Conservation (phyloP, 2,797 vertebrate genomes). For the Eremophila alpestris region DNA sequence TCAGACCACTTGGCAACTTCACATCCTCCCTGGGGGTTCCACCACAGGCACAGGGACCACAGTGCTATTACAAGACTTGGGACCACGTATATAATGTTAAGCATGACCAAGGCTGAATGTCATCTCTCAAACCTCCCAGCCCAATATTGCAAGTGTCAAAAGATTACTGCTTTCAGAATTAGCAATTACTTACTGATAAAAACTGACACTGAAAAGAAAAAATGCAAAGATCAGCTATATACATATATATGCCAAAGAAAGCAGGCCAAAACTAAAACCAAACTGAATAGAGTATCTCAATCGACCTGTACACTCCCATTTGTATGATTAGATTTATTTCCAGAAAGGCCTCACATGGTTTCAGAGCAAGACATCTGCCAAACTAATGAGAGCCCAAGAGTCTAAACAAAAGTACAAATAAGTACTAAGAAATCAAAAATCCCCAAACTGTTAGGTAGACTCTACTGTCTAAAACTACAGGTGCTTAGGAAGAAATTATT, state of each 20-base stretch:
- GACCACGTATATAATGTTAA: background rate
- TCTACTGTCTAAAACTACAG: background rate
- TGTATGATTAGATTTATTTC: background rate
- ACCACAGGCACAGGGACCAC: background rate
- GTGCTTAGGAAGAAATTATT: constrained; percentile 36
- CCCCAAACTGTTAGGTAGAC: background rate
- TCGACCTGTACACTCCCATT: background rate
- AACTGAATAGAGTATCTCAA: background rate
- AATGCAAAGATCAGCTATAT: background rate
- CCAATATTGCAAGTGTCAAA: background rate
- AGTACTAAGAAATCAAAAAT: background rate
- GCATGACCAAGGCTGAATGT: background rate
- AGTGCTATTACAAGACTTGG: background rate
- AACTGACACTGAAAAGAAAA: background rate
- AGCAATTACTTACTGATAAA: background rate
- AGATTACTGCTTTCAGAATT: background rate
- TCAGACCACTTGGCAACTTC: background rate
- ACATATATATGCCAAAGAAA: background rate
- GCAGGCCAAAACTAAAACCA: background rate
- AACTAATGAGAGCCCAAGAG: constrained; percentile 23
- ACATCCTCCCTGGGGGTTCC: background rate
- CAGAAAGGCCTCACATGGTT: background rate
- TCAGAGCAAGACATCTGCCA: constrained; percentile 17
- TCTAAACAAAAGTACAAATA: constrained; percentile 9
- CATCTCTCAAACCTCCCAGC: background rate